Percentiles rank a stretch among this genome's conserved stretches.
Evolutionary conservation across 2,113 vertebrate species (phyloP).

Genomic region (Antigone vipio): DNA sequence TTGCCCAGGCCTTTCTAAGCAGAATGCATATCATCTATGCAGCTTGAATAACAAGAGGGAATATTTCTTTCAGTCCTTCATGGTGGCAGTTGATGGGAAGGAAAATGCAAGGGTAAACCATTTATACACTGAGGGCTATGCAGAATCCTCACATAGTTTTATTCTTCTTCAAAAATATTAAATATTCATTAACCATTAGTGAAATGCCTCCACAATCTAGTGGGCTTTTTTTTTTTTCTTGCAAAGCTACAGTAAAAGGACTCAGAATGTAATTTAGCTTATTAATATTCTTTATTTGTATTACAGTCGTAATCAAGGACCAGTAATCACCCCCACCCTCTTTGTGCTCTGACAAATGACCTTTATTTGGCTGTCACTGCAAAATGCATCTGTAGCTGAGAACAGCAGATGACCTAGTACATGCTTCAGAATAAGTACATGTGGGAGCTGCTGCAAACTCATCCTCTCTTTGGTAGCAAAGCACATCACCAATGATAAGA

Average conservation of each 20-base stretch:
- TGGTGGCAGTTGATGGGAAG: neutral
- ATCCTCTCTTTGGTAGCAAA: neutral
- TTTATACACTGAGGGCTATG: neutral
- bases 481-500: neutral
- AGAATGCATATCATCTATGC: neutral
- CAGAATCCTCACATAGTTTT: neutral
- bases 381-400: neutral
- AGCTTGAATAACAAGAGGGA: neutral
- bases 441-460: neutral
- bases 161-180: slow-evolving; percentile 1
- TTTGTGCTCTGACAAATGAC: neutral
- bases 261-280: neutral
- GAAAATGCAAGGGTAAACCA: neutral
- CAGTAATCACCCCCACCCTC: neutral
- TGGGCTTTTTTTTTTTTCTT: neutral
- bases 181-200: slow-evolving; percentile 39
- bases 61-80: neutral
- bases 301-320: slow-evolving; percentile 10
- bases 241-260: neutral
- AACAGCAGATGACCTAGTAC: neutral
- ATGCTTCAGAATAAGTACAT: neutral
- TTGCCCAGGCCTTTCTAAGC: neutral
- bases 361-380: neutral
- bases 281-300: slow-evolving; percentile 44
- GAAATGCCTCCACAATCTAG: neutral